Conservation (phyloP, 2,113 vertebrate genomes). For the Cercocebus atys region DNA sequence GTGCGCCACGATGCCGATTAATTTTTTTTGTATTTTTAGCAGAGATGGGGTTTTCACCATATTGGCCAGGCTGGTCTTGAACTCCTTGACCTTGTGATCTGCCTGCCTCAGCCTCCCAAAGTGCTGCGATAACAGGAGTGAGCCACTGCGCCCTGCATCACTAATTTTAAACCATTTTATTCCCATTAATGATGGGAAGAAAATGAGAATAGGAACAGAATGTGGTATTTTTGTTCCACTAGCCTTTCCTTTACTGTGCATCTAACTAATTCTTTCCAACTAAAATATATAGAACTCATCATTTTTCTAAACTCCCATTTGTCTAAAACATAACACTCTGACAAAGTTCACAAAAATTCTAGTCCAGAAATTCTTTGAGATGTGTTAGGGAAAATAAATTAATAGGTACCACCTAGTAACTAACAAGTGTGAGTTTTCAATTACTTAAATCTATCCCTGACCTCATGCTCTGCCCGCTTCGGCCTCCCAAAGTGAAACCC, state of each 20-base stretch:
- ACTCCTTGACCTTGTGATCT: too few species aligned
- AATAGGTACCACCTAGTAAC: neutral
- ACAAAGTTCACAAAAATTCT: neutral
- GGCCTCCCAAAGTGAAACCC: too few species aligned
- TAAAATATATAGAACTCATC: conserved; percentile 25
- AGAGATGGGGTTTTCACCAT: too few species aligned
- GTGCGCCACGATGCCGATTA: too few species aligned
- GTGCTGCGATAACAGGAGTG: neutral
- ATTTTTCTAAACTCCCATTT: neutral
- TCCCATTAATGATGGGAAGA: neutral
- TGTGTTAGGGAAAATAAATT: conserved; percentile 12
- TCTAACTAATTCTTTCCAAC: conserved; percentile 22
- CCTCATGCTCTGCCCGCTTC: too few species aligned
- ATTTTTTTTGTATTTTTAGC: too few species aligned
- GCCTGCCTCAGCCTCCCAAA: too few species aligned
- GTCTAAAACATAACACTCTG: neutral
- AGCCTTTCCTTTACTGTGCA: neutral
- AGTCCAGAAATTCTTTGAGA: neutral
- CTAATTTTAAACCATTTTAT: neutral
- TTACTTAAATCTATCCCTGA: neutral
- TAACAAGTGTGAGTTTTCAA: conserved; percentile 2
- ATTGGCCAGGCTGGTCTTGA: too few species aligned
- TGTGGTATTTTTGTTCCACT: neutral
- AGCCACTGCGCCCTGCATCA: neutral
- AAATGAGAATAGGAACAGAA: neutral